Conservation (phyloP, 1,140 invertebrate genomes). For the Microplitis demolitor region DNA sequence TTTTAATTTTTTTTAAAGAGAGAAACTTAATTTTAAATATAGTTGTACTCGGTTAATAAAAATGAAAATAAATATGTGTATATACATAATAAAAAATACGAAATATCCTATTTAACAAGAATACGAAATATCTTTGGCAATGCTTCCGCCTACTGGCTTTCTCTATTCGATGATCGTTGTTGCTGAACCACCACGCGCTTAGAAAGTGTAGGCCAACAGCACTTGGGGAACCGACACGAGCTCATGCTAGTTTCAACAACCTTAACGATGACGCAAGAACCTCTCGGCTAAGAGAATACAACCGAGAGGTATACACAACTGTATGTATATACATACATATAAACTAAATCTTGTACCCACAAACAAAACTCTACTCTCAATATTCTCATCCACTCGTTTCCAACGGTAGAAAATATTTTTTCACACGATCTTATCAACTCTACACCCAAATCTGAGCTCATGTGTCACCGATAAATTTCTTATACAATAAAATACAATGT, state of each 20-base stretch:
- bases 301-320: too few relatives aligned
- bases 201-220: conserved; percentile 19
- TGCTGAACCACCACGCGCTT: conserved; percentile 1
- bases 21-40: background rate
- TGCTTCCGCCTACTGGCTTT: conserved; percentile 17
- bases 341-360: background rate
- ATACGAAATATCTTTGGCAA: conserved; percentile 6
- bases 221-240: too few relatives aligned
- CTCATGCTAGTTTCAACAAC: too few relatives aligned
- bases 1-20: background rate
- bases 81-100: background rate
- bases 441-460: background rate
- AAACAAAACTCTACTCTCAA: conserved; percentile 4
- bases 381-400: background rate
- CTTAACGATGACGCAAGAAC: conserved; percentile 24
- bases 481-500: too few relatives aligned
- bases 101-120: background rate
- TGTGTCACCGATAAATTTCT: conserved; percentile 9
- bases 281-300: background rate
- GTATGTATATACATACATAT: too few relatives aligned
- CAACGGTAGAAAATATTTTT: background rate
- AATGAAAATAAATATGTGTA: background rate
- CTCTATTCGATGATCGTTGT: conserved; percentile 14
- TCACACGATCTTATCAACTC: conserved; percentile 8
- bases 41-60: background rate